phyloP scores from a whole-genome alignment of 2,888 invertebrate species.

The Coleophora deauratella region DNA sequence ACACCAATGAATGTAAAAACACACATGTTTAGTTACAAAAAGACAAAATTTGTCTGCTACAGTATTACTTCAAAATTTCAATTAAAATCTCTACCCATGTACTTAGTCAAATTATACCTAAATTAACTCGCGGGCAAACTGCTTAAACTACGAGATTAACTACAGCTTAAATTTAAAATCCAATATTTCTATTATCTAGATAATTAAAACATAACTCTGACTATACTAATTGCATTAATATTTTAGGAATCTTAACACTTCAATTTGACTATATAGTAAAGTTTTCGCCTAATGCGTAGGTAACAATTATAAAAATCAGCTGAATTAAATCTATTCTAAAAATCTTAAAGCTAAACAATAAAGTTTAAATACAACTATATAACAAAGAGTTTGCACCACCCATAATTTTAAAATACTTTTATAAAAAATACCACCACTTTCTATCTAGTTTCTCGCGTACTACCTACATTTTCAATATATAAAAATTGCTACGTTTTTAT shows the following conservation, averaged over 20 bases:
- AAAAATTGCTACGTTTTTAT: slow-evolving; percentile 4
- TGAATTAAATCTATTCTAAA: slow-evolving; percentile 33
- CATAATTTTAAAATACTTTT: slow-evolving; percentile 34
- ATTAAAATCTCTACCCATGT: slow-evolving; percentile 39
- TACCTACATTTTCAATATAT: slow-evolving; percentile 28
- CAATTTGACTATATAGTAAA: slow-evolving; percentile 22
- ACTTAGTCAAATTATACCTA: slow-evolving; percentile 37
- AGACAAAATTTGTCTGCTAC: slow-evolving; percentile 33
- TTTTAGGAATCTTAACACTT: slow-evolving; percentile 22
- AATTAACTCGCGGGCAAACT: slow-evolving; percentile 38
- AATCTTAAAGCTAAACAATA: slow-evolving; percentile 55
- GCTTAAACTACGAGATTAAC: slow-evolving; percentile 49
- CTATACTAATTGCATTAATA: slow-evolving; percentile 34
- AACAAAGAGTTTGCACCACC: slow-evolving; percentile 69
- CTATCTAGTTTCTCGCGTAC: slow-evolving; percentile 43
- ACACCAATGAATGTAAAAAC: slow-evolving; percentile 32
- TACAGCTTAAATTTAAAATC: slow-evolving; percentile 35
- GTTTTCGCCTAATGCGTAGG: slow-evolving; percentile 50
- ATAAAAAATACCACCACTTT: slow-evolving; percentile 39
- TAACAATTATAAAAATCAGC: slow-evolving; percentile 33
- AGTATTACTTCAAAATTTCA: slow-evolving; percentile 30
- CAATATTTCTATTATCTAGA: slow-evolving; percentile 34
- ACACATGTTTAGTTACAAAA: slow-evolving; percentile 36
- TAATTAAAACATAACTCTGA: slow-evolving; percentile 23
- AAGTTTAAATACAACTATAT: slow-evolving; percentile 41